phyloP scores from a whole-genome alignment of 2,888 invertebrate genomes.

The Scaptomyza flava region DNA sequence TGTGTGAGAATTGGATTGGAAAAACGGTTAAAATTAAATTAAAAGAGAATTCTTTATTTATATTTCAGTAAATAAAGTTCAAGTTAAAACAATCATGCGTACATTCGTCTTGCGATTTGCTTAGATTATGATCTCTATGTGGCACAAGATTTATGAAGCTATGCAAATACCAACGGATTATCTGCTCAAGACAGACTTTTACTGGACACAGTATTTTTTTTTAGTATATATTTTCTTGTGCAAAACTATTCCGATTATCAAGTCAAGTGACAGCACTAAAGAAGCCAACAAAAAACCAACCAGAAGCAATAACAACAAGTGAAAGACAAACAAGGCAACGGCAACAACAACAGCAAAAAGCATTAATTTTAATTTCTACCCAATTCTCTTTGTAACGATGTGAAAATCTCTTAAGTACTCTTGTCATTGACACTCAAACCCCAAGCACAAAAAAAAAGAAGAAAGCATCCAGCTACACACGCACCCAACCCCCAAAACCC shows the following conservation, averaged over 20 bases:
- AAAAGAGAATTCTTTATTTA: no score
- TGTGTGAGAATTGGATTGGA: no score
- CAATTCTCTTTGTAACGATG: constrained; percentile 81
- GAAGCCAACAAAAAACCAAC: constrained; percentile 1
- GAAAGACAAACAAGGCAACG: constrained; percentile 22
- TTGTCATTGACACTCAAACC: constrained; percentile 81
- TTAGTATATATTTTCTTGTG: background rate
- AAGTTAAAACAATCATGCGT: background rate
- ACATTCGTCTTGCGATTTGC: background rate
- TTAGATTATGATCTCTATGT: background rate
- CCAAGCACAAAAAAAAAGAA: constrained; percentile 12
- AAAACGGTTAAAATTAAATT: no score
- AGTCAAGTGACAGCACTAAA: constrained; percentile 15
- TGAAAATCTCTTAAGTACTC: constrained; percentile 83
- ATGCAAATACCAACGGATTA: background rate
- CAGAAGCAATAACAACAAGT: constrained; percentile 16
- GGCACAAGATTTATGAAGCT: constrained; percentile 11
- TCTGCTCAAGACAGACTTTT: background rate
- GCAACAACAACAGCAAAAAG: constrained; percentile 47
- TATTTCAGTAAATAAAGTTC: background rate
- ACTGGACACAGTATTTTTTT: background rate
- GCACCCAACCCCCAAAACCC: constrained; percentile 10
- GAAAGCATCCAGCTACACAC: constrained; percentile 18
- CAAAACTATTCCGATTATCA: constrained; percentile 39
- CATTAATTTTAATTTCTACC: constrained; percentile 82